These are phyloP conservation scores for Etia nguti DNA, from an alignment of 2,113 vertebrate species.

Conservation along the genomic window DNA sequence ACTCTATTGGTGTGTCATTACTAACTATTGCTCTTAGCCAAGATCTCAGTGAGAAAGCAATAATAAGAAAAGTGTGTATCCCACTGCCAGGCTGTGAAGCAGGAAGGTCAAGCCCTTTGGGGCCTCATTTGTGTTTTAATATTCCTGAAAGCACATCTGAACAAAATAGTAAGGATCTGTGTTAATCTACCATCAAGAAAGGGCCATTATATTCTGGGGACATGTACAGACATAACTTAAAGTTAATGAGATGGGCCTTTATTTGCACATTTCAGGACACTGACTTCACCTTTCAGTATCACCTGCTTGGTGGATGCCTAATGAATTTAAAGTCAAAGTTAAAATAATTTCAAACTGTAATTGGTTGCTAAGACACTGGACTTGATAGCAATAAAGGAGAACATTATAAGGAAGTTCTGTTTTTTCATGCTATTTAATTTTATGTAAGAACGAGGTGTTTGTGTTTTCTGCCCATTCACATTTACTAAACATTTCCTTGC, in stretches of 20 bases:
- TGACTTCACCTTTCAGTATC: conserved; percentile 26
- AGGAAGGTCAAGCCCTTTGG: conserved; percentile 24
- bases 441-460: background rate
- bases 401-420: background rate
- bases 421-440: background rate
- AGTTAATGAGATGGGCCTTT: conserved; percentile 65
- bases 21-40: background rate
- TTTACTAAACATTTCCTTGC: background rate
- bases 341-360: background rate
- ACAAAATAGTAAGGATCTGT: conserved; percentile 59
- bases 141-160: conserved; percentile 56
- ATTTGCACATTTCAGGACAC: conserved; percentile 57
- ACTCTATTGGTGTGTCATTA: background rate
- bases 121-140: conserved; percentile 42
- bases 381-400: background rate
- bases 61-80: background rate
- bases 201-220: conserved; percentile 41
- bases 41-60: background rate
- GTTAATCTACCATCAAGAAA: conserved; percentile 55
- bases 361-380: background rate
- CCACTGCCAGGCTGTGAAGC: background rate
- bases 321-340: conserved; percentile 3
- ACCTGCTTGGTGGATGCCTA: conserved; percentile 6
- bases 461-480: background rate
- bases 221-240: conserved; percentile 70